phyloP scores from a whole-genome alignment of 2,888 invertebrate species.

The Chirona hameri region DNA sequence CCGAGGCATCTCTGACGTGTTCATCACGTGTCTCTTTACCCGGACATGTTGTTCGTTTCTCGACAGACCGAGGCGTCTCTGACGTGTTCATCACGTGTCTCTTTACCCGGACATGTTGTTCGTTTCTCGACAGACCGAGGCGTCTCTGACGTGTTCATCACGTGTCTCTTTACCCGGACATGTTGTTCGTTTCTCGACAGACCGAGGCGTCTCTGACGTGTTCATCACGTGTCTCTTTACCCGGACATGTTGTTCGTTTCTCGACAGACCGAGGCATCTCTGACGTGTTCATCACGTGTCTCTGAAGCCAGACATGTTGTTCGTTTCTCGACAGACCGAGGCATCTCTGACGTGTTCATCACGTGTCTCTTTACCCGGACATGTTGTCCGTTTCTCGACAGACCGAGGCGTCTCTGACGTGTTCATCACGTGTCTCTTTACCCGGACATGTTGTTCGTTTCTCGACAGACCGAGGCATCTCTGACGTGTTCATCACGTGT shows the following conservation, averaged over 20 bases:
- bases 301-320: too few species aligned
- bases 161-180: constrained; percentile 52
- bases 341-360: constrained; percentile 62
- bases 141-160: constrained; percentile 63
- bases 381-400: neutral
- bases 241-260: too few species aligned
- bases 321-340: constrained; percentile 44
- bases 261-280: constrained; percentile 53
- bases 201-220: constrained; percentile 58
- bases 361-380: constrained; percentile 55
- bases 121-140: constrained; percentile 46
- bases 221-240: constrained; percentile 61
- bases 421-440: constrained; percentile 61
- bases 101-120: too few species aligned
- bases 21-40: constrained; percentile 61
- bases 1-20: constrained; percentile 58
- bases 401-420: constrained; percentile 58
- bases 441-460: too few species aligned
- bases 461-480: constrained; percentile 52
- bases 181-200: constrained; percentile 35
- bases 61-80: constrained; percentile 53
- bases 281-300: constrained; percentile 67
- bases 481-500: constrained; percentile 66
- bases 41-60: neutral
- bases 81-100: constrained; percentile 67